These are phyloP conservation scores for Anthoscopus minutus DNA, from an alignment of 2,113 vertebrate genomes.

Conservation along the genomic window DNA sequence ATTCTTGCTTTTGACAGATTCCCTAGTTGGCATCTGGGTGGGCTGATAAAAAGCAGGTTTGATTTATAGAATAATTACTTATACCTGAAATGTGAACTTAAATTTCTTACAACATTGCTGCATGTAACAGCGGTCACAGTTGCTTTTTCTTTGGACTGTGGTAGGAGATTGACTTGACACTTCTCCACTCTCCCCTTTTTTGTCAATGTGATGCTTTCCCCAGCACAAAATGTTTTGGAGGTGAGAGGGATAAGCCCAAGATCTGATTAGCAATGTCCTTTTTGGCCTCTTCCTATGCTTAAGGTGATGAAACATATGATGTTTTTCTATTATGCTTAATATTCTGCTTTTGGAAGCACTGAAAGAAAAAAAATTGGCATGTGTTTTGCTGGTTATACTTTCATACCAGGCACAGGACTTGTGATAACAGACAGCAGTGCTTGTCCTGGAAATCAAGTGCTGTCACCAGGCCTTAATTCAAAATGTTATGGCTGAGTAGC, in stretches of 20 bases:
- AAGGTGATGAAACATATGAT: not conserved
- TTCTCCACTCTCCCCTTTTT: not conserved
- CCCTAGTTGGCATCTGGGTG: not conserved
- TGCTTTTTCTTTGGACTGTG: not conserved
- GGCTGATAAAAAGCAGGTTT: not conserved
- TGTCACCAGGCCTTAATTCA: not conserved
- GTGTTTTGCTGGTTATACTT: not conserved
- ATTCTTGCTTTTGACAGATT: not conserved
- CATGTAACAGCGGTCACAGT: not conserved
- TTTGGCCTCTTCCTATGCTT: not conserved
- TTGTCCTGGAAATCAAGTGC: not conserved
- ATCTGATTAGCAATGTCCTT: not conserved
- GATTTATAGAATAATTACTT: not conserved
- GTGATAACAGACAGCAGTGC: not conserved
- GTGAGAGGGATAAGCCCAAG: not conserved
- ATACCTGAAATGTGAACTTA: not conserved
- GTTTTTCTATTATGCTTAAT: not conserved
- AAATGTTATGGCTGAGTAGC: not conserved
- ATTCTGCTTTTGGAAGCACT: not conserved
- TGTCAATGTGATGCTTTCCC: not conserved
- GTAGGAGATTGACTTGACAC: not conserved
- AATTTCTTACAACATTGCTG: not conserved
- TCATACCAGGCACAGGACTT: not conserved
- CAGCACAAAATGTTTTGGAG: not conserved
- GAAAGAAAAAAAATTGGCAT: not conserved